Percentiles rank a stretch among this genome's conserved stretches.
Evolutionary conservation across 2,113 vertebrate species (phyloP).

Genomic region (Anguilla rostrata): DNA sequence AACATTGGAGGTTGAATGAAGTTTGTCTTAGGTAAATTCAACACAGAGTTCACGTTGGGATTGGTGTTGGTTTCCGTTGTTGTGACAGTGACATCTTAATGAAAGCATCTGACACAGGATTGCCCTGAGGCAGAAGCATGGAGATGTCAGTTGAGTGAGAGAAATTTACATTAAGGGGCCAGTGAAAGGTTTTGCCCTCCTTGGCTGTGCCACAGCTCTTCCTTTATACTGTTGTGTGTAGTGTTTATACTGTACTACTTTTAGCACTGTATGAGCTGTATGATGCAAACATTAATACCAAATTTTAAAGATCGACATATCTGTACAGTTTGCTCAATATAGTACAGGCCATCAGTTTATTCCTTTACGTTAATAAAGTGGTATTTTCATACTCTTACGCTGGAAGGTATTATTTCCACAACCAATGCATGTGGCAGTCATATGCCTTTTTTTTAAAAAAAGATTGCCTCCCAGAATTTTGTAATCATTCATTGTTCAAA

Average conservation of each 20-base stretch:
- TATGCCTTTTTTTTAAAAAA: no score
- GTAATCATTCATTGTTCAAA: no score
- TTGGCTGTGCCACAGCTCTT: not conserved
- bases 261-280: not conserved
- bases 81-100: not conserved
- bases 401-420: no score
- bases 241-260: not conserved
- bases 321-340: not conserved
- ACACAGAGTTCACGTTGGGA: not conserved
- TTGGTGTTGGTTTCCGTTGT: not conserved
- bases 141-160: not conserved
- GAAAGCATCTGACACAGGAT: not conserved
- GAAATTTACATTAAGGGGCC: not conserved
- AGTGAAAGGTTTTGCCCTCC: not conserved
- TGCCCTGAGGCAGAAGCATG: not conserved
- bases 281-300: not conserved
- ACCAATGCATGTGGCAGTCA: no score
- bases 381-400: no score
- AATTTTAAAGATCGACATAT: not conserved
- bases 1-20: not conserved
- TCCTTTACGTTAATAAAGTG: no score
- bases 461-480: no score
- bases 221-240: not conserved
- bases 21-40: not conserved
- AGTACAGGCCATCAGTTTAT: not conserved